phyloP scores from a whole-genome alignment of 2,113 vertebrate species.

The Spea bombifrons region DNA sequence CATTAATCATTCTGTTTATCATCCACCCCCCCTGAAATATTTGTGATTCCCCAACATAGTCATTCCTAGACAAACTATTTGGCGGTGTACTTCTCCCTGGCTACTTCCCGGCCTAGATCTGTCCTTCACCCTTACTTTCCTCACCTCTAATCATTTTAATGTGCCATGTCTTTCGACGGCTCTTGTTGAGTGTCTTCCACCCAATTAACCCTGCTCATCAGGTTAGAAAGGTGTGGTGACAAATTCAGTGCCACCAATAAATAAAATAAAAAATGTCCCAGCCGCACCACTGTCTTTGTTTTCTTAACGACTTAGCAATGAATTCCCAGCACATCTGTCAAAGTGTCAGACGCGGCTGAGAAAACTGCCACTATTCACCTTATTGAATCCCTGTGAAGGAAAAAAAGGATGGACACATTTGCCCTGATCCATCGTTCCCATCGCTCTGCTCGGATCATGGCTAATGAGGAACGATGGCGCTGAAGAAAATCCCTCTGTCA shows the following conservation, averaged over 20 bases:
- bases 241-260: no score
- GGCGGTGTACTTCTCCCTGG: conserved; percentile 1
- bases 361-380: conserved; percentile 34
- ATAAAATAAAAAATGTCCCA: no score
- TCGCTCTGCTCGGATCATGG: conserved; percentile 15
- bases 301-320: neutral
- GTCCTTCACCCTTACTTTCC: neutral
- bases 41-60: neutral
- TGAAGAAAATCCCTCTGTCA: conserved; percentile 24
- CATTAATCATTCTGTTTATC: neutral
- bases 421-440: conserved; percentile 29
- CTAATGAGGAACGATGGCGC: conserved; percentile 27
- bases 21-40: neutral
- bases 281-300: no score
- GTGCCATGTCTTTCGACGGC: neutral
- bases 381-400: conserved; percentile 22
- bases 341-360: conserved; percentile 34
- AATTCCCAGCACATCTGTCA: conserved; percentile 44
- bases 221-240: no score
- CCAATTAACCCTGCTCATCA: neutral
- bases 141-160: neutral
- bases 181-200: neutral
- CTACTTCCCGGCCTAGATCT: conserved; percentile 1
- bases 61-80: neutral
- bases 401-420: conserved; percentile 23